Evolutionary conservation across 2,113 vertebrate genomes (phyloP), one percentile per base, ranked within the genome.

Genomic region (Perccottus glenii): DNA sequence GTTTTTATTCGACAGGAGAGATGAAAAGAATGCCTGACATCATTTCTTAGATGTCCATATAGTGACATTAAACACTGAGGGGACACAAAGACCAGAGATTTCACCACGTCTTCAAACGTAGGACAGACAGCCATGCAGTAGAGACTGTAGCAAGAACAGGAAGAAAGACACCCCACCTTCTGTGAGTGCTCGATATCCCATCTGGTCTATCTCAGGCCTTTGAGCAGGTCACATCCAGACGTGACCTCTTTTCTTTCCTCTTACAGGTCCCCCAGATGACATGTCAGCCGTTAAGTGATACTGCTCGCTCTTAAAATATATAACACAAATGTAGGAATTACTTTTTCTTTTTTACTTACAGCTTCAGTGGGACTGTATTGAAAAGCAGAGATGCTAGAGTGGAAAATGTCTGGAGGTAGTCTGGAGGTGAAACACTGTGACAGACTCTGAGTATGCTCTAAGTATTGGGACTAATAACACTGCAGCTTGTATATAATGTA

Each of bases 191-290:
- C 72, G 61, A 73, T 35, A 45, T 80, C 16, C 60, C 77, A 61
- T 84, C 90, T 93, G 90, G 73, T 86, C 55, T 85, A 59, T 87
- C 85, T 91, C 90, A 89, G 78, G 49, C 55, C 52, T 76, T 49
- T 46, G 60, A 47, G 44, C 70, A 80, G 80, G 84, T 89, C 87
- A 88, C 40, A 81, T 73, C 47, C 79, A 82, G 86, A 87, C 60
- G 10, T 77, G 85, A 85, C 84, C 84, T 81, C 64, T 35, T 79
- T 70, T 68, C 50, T 80, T 90, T 91, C 85, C 91, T 82, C 79
- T 73, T 68, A 70, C 84, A 45, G 60, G 53, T 71, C 67, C 77
- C 67, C 64, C 27, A 65, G 86, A 75, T 19, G 11, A 67, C 48
- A 70, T 81, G 80, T 81, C 75, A 83, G 86, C 81, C 82, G 79